phyloP scores from a whole-genome alignment of 2,113 vertebrate genomes.

The Himantopus leucocephalus region DNA sequence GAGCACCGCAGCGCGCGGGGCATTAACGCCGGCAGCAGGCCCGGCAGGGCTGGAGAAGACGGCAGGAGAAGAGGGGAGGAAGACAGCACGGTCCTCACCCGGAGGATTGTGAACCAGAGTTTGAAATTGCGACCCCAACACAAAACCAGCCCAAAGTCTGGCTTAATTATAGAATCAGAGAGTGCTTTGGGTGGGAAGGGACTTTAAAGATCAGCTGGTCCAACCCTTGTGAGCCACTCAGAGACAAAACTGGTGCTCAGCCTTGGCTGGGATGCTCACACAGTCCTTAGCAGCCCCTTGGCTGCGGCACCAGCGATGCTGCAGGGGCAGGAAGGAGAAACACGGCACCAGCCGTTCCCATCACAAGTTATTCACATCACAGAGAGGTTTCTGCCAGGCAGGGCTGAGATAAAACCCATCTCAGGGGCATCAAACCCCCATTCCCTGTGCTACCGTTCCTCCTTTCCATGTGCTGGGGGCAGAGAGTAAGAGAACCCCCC shows the following conservation, averaged over 20 bases:
- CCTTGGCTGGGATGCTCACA: fast-evolving
- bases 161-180: not conserved
- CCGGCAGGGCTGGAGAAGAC: not conserved
- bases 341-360: not conserved
- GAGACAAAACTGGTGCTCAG: fast-evolving
- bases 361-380: not conserved
- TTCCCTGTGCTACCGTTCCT: not conserved
- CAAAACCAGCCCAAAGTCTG: not conserved
- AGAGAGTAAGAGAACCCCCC: not conserved
- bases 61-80: not conserved
- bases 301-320: fast-evolving
- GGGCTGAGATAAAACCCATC: not conserved
- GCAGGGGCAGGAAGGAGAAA: not conserved
- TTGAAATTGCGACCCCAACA: not conserved
- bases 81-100: fast-evolving
- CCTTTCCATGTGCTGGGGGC: fast-evolving
- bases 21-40: fast-evolving
- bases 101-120: fast-evolving
- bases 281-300: not conserved
- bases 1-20: fast-evolving
- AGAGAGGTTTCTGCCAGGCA: not conserved
- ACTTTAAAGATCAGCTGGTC: not conserved
- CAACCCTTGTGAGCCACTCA: not conserved
- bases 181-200: not conserved
- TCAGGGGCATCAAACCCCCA: not conserved